These are phyloP conservation scores for Scleropages formosus DNA, from an alignment of 2,797 vertebrate species.

Conservation along the genomic window DNA sequence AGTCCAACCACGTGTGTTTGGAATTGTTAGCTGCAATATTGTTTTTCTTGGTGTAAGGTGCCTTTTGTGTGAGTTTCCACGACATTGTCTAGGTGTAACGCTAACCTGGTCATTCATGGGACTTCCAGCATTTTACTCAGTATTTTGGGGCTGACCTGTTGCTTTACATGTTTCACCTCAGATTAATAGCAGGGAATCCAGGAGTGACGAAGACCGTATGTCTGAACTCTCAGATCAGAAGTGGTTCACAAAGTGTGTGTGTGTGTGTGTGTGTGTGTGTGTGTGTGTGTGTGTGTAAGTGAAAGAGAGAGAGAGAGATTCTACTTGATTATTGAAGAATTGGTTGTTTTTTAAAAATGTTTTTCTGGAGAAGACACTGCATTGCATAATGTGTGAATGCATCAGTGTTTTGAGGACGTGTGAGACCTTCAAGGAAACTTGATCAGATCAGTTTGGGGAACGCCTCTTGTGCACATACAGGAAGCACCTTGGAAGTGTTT, in stretches of 20 bases:
- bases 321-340: not conserved
- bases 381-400: not conserved
- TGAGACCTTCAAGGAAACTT: constrained; percentile 6
- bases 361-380: not conserved
- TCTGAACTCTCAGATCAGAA: no score
- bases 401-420: constrained; percentile 1
- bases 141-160: not conserved
- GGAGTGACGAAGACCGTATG: no score
- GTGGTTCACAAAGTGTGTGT: not conserved
- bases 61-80: constrained; percentile 7
- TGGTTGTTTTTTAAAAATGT: not conserved
- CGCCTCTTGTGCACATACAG: not conserved
- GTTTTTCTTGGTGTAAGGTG: not conserved
- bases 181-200: not conserved
- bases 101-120: constrained; percentile 1
- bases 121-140: not conserved
- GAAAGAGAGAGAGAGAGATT: not conserved
- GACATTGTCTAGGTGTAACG: not conserved
- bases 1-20: not conserved
- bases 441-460: not conserved
- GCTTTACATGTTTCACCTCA: not conserved
- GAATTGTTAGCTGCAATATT: not conserved
- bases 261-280: not conserved
- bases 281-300: not conserved
- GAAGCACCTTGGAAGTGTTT: constrained; percentile 6